Base-by-base conservation (phyloP, 2,113 vertebrate species). In the Scomber scombrus region DNA sequence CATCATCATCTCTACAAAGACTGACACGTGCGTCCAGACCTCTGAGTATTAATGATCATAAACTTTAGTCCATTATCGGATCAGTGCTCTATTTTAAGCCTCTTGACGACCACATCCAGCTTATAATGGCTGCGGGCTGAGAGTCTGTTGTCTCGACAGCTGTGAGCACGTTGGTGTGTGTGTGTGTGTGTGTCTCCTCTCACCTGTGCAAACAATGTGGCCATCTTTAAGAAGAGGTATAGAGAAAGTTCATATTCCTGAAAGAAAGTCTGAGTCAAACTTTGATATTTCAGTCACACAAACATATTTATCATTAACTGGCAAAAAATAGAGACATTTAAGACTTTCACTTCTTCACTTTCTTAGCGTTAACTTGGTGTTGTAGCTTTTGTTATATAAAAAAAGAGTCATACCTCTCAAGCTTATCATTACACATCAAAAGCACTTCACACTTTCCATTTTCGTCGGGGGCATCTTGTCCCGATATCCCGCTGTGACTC, bases 1-100 rank as follows among this genome's bases (percentile, higher is more conserved):
- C 40, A 40, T 40, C 50, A 55, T 80, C 54, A 40, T 51, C 80
- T 69, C 26, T 75, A 45, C 79, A 65, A 67, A 85, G 57, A 85
- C 16, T 81, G 81, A 88, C 85, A 85, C 54, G 75, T 83, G 82
- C 78, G 70, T 81, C 54, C 82, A 80, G 82, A 78, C 61, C 80
- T 78, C 67, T 56, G 86, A 84, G 81, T 79, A 87, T 91, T 87
- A 89, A 92, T 89, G 82, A 90, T 89, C 75, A 84, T 82, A 88
- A 91, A 91, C 83, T 86, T 86, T 49, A 89, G 86, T 85, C 90
- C 91, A 91, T 92, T 93, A 92, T 86, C 75, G 81, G 87, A 90
- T 89, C 90, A 89, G 29, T 0, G 67, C 85, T 84, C 82, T 88
- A 89, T 90, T 90, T 92, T 88, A 92, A 91, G 88, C 85, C 78